phyloP scores from a whole-genome alignment of 2,797 vertebrate genomes.

The Hafferia zeledoni region DNA sequence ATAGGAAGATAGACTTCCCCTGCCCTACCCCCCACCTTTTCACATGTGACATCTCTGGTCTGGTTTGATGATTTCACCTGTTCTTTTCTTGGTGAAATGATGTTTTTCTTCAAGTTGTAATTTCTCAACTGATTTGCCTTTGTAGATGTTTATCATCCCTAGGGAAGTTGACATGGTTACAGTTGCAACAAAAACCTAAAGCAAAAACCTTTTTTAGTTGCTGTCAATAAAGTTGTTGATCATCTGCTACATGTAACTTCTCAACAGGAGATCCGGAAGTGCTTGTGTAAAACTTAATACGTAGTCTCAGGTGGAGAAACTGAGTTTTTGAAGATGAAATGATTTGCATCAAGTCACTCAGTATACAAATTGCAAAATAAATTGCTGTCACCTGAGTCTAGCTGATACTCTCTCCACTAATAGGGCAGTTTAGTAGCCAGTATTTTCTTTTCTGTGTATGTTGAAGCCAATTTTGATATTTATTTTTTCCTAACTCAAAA shows the following conservation, averaged over 20 bases:
- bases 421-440: not conserved
- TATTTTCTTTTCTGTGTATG: not conserved
- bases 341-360: not conserved
- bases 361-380: not conserved
- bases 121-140: not conserved
- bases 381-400: not conserved
- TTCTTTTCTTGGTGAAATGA: not conserved
- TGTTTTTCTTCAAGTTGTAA: not conserved
- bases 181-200: not conserved
- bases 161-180: not conserved
- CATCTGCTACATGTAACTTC: not conserved
- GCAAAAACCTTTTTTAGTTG: not conserved
- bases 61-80: not conserved
- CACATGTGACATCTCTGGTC: not conserved
- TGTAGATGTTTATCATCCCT: not conserved
- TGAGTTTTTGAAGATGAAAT: not conserved
- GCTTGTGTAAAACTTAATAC: not conserved
- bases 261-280: not conserved
- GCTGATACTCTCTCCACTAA: not conserved
- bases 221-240: not conserved
- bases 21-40: rapidly evolving
- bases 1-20: not conserved
- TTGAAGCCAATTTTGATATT: not conserved
- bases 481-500: not conserved
- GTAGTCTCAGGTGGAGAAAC: not conserved